A percentile compares a stretch with the other conserved stretches of the same genome.
These are phyloP conservation scores for Noctua pronuba DNA, from an alignment of 2,888 invertebrate species.

Conservation along the genomic window DNA sequence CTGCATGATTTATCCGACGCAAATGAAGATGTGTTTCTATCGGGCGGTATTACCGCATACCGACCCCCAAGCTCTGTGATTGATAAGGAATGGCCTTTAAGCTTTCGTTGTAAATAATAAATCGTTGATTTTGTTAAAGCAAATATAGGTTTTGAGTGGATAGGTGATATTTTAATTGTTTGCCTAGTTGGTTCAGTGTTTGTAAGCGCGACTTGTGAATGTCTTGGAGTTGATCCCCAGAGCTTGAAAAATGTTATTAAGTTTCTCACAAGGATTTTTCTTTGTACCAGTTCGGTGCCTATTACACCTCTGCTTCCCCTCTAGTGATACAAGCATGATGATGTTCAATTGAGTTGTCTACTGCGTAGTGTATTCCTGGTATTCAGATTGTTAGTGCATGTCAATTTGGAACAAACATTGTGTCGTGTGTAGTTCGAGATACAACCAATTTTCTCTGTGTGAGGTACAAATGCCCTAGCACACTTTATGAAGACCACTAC, in stretches of 20 bases:
- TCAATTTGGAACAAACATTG: constrained; percentile 13
- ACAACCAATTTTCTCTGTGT: neutral
- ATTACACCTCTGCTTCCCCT: neutral
- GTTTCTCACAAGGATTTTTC: neutral
- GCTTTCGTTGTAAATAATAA: constrained; percentile 27
- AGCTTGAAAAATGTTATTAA: neutral
- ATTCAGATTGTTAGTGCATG: neutral
- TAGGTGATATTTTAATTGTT: neutral
- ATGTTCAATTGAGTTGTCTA: neutral
- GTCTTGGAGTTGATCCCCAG: neutral
- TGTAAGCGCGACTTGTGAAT: neutral
- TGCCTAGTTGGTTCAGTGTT: neutral
- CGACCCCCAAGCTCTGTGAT: constrained; percentile 25
- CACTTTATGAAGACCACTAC: neutral
- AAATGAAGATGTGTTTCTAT: constrained; percentile 57
- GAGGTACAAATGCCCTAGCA: neutral
- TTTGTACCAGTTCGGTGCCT: neutral
- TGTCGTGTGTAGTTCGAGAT: neutral
- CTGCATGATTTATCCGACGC: constrained; percentile 60
- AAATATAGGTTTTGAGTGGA: neutral
- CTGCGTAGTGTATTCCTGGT: neutral
- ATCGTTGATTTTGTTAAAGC: neutral
- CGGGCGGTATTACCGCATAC: constrained; percentile 15
- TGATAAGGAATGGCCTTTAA: constrained; percentile 34
- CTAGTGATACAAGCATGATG: neutral